Evolutionary conservation across 2,888 invertebrate species (phyloP).

Genomic region (Ferrisia virgata): DNA sequence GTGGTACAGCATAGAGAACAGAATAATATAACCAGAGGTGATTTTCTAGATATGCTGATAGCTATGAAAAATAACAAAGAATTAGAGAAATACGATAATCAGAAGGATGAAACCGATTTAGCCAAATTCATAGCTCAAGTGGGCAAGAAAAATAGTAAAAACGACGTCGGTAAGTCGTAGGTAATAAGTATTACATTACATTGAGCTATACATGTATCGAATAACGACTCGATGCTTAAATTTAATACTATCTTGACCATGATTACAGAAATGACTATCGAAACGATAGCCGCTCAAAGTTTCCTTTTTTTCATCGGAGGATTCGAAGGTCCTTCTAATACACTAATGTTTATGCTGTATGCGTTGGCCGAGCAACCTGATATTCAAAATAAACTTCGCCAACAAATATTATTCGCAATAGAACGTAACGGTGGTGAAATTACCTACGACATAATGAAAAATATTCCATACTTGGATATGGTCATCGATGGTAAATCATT

Average conservation of each 20-base stretch:
- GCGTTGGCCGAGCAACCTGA: slow-evolving; percentile 58
- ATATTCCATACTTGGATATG: slow-evolving; percentile 59
- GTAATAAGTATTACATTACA: neutral
- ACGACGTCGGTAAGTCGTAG: neutral
- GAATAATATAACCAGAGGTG: neutral
- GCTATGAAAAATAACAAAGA: slow-evolving; percentile 39
- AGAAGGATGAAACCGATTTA: neutral
- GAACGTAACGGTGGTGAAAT: slow-evolving; percentile 53
- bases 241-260: neutral
- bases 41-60: neutral
- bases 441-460: slow-evolving; percentile 57
- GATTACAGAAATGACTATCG: slow-evolving; percentile 55
- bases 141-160: neutral
- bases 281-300: slow-evolving; percentile 53
- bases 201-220: neutral
- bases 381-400: slow-evolving; percentile 56
- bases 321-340: slow-evolving; percentile 60
- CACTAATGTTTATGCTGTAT: slow-evolving; percentile 59
- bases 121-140: neutral
- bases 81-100: neutral
- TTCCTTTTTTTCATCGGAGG: neutral
- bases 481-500: neutral
- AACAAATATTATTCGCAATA: slow-evolving; percentile 56
- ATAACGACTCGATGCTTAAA: neutral
- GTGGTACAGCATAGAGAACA: neutral